Base-by-base conservation (phyloP, 1,140 invertebrate genomes). In the Leptinotarsa defecta region DNA sequence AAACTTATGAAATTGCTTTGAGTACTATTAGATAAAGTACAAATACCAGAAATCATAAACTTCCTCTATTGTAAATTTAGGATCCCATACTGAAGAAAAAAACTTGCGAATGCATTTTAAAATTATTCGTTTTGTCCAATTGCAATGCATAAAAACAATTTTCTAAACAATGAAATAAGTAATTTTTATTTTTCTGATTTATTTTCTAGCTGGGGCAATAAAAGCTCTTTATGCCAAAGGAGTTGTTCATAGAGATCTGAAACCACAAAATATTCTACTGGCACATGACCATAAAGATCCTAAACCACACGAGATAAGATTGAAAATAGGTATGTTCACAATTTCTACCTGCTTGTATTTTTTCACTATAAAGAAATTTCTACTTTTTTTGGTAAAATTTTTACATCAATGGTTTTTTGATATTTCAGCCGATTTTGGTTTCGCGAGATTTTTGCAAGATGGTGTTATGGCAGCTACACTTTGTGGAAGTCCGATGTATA, bases 401-500 rank as follows among this genome's bases (percentile, higher is more conserved):
- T 27, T 63, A 70, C 80, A 57, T 57, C 13, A 57, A 57, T 8
- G n/a, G 1, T 57, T 57, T 57, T 17, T 17, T 15, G 13, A 65
- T 81, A 77, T 90, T 90, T 78, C 86, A 96, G 97, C 98, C 83
- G 98, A 99, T 88, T 99, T 99, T 90, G 98, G 98, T 20, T 99
- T 99, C 89, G 98, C 98, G 43, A 90, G 98, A 84, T 99, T 99
- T 87, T 87, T 99, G 8, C 93, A 97, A 87, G 98, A 99, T 86
- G 98, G 98, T 68, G 96, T 98, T 19, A 99, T 99, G 98, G 98
- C 98, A 65, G 98, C 96, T 67, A 99, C 98, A 49, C 87, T 99
- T 3, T 99, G 98, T 87, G 98, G 98, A 20, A 99, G 98, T 49
- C 98, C 98, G 3, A 99, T 99, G 98, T 99, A 99, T 83, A 99